A percentile compares a stretch with the other conserved stretches of the same genome.
phyloP scores from a whole-genome alignment of 92 coral and sea anemone genomes.

The Meandrina meandrites region DNA sequence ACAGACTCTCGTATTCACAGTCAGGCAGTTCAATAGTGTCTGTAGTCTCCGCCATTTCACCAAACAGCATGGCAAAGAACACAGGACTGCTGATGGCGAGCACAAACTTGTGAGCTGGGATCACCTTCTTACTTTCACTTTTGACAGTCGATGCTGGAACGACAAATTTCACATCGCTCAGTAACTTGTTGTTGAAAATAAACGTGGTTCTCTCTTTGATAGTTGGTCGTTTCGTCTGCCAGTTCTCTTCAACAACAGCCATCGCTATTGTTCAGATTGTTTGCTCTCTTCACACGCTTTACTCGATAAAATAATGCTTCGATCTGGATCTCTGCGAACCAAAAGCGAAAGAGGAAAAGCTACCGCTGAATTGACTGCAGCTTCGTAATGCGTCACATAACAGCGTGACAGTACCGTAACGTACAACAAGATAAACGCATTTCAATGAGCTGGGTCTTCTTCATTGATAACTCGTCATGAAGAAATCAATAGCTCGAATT shows the following conservation, averaged over 20 bases:
- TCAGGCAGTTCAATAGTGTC: conserved; percentile 69
- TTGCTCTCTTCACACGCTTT: too few relatives aligned
- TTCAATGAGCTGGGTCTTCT: too few relatives aligned
- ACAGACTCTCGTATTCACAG: conserved; percentile 66
- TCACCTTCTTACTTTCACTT: conserved; percentile 8
- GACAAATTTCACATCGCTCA: not conserved
- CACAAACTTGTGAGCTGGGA: conserved; percentile 71
- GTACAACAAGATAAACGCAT: too few relatives aligned
- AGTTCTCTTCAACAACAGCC: not conserved
- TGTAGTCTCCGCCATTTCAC: conserved; percentile 61
- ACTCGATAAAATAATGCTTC: too few relatives aligned
- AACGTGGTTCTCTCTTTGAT: not conserved
- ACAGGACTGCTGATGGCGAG: conserved; percentile 72
- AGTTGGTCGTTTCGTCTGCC: not conserved
- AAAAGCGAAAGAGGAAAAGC: too few relatives aligned
- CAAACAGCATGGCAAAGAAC: conserved; percentile 81
- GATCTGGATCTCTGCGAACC: too few relatives aligned
- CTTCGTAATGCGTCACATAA: too few relatives aligned
- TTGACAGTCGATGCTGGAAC: not conserved
- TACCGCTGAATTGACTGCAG: too few relatives aligned
- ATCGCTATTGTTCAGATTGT: too few relatives aligned
- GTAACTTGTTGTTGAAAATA: not conserved
- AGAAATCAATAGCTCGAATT: too few relatives aligned
- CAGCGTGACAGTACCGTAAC: too few relatives aligned
- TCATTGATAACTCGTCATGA: too few relatives aligned